Base-by-base conservation (phyloP, 2,797 vertebrate genomes). In the Paguma larvata region DNA sequence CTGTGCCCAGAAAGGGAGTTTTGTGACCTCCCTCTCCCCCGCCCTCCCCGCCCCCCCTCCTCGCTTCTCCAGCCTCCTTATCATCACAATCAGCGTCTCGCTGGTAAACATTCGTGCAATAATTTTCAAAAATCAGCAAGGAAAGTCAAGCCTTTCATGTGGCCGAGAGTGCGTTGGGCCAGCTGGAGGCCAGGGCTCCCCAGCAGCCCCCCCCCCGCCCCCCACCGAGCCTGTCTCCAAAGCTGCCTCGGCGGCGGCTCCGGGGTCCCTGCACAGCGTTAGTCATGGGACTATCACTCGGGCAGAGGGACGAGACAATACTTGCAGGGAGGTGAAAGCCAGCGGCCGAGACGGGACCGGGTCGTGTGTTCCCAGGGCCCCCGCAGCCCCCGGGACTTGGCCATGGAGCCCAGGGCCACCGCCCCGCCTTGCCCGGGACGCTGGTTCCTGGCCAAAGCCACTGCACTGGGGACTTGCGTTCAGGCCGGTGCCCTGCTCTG, bases 21-120 rank as follows among this genome's bases (percentile, higher is more conserved):
- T 95, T 44, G 41, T 19, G 15, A 72, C n/a, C 73, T n/a, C 9
- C 4, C 56, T 12, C 68, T 23, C 56, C 19, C 19, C 48, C 3
- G 48, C 46, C 38, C 41, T 89, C 96, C 56, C 30, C 30, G 5
- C 27, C 38, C 34, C 87, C 87, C 96, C 79, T 85, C 83, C 84
- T 79, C 96, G 92, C 72, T 96, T 70, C 97, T 97, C 89, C 97
- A 65, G 95, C 96, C 96, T 72, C 92, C 95, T 97, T 96, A 94
- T 98, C 98, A 30, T 53, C 75, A 34, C 77, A 51, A 79, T 93
- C 95, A 19, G 98, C 97, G 79, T 96, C 93, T 97, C 90, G 18
- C 91, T 75, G 83, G 96, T 82, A 30, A 95, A 93, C 30, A 2
- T 62, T 93, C 5, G 46, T 0, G 38, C 83, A 41, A 89, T 91